A percentile compares a stretch with the other conserved stretches of the same genome.
These are phyloP conservation scores for Andrena trimmerana DNA, from an alignment of 2,888 invertebrate species.

Conservation along the genomic window DNA sequence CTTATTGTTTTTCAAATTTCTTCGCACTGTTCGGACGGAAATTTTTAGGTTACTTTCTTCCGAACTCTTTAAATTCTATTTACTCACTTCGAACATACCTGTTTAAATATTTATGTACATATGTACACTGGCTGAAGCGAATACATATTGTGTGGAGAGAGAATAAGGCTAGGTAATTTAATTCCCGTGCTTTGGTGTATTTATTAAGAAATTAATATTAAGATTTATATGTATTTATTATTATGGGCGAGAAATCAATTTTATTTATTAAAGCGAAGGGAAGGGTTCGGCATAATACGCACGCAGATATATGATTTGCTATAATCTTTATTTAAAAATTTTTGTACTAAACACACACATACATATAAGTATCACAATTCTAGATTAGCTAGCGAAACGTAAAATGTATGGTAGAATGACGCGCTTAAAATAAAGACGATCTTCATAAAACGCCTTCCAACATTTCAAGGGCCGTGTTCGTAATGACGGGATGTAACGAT, in stretches of 20 bases:
- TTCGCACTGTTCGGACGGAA: too few species aligned
- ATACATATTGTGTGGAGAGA: too few species aligned
- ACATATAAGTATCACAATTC: constrained; percentile 50
- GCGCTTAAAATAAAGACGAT: constrained; percentile 24
- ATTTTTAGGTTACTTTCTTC: too few species aligned
- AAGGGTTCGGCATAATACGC: too few species aligned
- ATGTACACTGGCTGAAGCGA: too few species aligned
- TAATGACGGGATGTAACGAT: constrained; percentile 6
- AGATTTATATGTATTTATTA: neutral
- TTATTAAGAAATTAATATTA: constrained; percentile 2
- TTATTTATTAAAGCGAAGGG: neutral
- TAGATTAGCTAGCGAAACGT: constrained; percentile 36
- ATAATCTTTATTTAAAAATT: constrained; percentile 55
- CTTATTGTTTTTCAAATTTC: neutral
- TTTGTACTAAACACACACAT: constrained; percentile 50
- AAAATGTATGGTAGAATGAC: constrained; percentile 13
- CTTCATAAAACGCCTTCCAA: neutral
- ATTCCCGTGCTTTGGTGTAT: neutral
- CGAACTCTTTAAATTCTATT: too few species aligned
- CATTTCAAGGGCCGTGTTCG: neutral
- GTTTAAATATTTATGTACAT: too few species aligned
- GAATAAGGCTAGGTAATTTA: too few species aligned
- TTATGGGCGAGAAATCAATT: neutral
- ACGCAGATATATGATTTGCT: constrained; percentile 20
- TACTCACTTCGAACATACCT: neutral